Evolutionary conservation across 2,888 invertebrate species (phyloP).

Genomic region (Drosophila acutilabella): DNA sequence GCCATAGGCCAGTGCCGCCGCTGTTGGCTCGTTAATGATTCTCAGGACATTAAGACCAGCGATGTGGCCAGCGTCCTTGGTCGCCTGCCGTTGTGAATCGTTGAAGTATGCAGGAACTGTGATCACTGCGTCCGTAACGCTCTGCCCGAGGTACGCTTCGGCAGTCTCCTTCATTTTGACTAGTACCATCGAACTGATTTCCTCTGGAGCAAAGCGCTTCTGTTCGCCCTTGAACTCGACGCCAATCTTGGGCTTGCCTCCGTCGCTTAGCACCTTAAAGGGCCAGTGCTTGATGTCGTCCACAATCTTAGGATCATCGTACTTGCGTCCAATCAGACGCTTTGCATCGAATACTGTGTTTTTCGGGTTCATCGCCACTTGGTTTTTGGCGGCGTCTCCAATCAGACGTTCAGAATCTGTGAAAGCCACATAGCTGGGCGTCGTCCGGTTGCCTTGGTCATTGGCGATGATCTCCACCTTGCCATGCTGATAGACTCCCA

Average conservation of each 20-base stretch:
- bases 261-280: slow-evolving; percentile 93
- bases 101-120: slow-evolving; percentile 87
- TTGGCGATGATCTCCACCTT: slow-evolving; percentile 94
- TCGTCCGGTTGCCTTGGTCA: slow-evolving; percentile 88
- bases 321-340: slow-evolving; percentile 96
- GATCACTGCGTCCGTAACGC: slow-evolving; percentile 88
- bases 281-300: slow-evolving; percentile 98
- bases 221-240: slow-evolving; percentile 95
- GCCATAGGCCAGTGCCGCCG: slow-evolving; percentile 96
- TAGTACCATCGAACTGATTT: slow-evolving; percentile 93
- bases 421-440: slow-evolving; percentile 24
- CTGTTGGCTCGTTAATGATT: slow-evolving; percentile 96
- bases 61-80: slow-evolving; percentile 96
- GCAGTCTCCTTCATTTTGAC: slow-evolving; percentile 97
- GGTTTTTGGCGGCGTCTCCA: slow-evolving; percentile 26
- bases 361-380: slow-evolving; percentile 90
- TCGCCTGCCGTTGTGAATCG: slow-evolving; percentile 88
- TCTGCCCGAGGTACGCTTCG: slow-evolving; percentile 93
- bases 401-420: slow-evolving; percentile 25
- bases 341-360: slow-evolving; percentile 97
- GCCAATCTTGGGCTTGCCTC: slow-evolving; percentile 92
- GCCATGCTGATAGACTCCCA: slow-evolving; percentile 92
- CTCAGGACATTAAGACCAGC: slow-evolving; percentile 95
- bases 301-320: slow-evolving; percentile 94
- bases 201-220: slow-evolving; percentile 95